Base-by-base conservation (phyloP, 2,888 invertebrate genomes). In the Acanthoscelides obtectus region DNA sequence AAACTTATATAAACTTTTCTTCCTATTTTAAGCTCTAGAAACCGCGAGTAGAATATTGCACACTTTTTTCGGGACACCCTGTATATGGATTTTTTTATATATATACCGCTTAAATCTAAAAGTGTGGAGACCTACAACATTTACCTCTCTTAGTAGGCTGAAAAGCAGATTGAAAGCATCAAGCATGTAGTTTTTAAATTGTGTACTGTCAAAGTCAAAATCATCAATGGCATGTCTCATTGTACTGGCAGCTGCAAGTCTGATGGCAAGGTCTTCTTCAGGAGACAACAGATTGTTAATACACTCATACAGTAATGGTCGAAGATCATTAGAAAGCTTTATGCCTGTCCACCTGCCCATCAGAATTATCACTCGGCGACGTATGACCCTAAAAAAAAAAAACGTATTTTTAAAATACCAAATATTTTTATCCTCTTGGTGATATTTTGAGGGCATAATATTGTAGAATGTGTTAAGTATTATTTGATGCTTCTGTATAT, bases 171-270 rank as follows among this genome's bases (percentile, higher is more conserved):
- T 89, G 81, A 97, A 95, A 2, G 92, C 89, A 22, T 92, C 89
- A 72, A 94, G 92, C 74, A 96, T 89, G 84, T 91, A 97, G 21
- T 95, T 94, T 75, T 92, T 88, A 84, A 98, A 97, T 82, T 94
- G 92, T 75, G 95, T 94, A 0, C 92, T 90, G 80, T 93, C 92
- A 86, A 98, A 98, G 82, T 96, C 95, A 87, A 97, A 97, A 85
- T 97, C 97, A 80, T 97, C 96, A 64, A 98, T 91, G 0, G 94
- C 92, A 79, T 90, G 89, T 83, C 94, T 91, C 4, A 98, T 87
- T 0, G 97, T 94, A 76, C 93, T 92, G 0, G 96, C 94, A 4
- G 97, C 93, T 0, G 96, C 93, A 74, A 98, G 86, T 80, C 96
- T 90, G 27, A 98, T 95, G 1, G 96, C 96, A 81, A 96, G 91